Evolutionary conservation across 2,797 vertebrate genomes (phyloP), one percentile per base, ranked within the genome.

Genomic region (Petrocephalus sullivani): DNA sequence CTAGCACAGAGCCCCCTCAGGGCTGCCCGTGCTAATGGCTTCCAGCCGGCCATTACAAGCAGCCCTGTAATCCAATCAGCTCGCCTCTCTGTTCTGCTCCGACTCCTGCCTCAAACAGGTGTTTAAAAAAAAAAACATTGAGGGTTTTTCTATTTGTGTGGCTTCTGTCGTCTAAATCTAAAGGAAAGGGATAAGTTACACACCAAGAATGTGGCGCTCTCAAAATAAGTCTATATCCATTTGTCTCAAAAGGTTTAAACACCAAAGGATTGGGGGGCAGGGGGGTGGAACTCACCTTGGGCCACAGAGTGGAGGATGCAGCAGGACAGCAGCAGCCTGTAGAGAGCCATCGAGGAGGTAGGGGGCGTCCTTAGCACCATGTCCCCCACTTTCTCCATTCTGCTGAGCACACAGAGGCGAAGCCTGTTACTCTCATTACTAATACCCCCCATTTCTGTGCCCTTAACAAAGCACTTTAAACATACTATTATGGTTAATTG

Each of bases 271-370:
- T 10, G 75, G 60, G 41, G 28, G 53, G 37, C 4, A 16, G 46
- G 61, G 61, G 56, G 71, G n/a, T 61, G 16, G 5, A 33, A 64
- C 93, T 94, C 92, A 96, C 96, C 95, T 95, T 94, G 93, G 91
- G 93, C 94, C 89, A 94, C 78, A 28, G 93, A 92, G 86, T 92
- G 94, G 56, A 96, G 91, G 88, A 95, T 85, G 89, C 96, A 90
- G 89, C 94, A 93, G 75, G 93, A 93, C 88, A 96, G 93, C 88
- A 96, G 92, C 91, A 96, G 91, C 92, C 91, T 95, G 91, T 91
- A 91, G 88, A 93, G 87, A 87, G 89, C 92, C 95, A 95, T 95
- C 93, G 92, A 95, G 92, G 91, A 89, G 53, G 92, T 92, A 91
- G 89, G 93, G 91, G 87, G 91, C 92, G 90, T 91, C 91, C 91